Conservation (phyloP, 2,113 vertebrate species). For the Rhipidura dahli region DNA sequence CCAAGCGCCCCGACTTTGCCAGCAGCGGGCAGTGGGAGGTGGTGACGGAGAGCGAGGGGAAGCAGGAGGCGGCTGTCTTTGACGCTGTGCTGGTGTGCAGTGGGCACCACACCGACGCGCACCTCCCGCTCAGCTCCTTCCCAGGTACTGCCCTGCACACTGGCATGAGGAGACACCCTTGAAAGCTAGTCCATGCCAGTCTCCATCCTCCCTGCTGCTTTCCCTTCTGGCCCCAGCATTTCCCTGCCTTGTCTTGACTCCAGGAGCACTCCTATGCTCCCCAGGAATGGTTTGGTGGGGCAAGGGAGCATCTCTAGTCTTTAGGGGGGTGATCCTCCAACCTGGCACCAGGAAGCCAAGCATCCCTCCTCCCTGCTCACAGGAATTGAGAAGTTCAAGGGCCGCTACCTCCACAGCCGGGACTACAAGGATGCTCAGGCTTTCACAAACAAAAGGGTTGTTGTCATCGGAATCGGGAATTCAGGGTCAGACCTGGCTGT, state of each 20-base stretch:
- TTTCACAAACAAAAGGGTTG: conserved; percentile 80
- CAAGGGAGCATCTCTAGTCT: not conserved
- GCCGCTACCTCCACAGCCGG: conserved; percentile 83
- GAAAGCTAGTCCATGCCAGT: not conserved
- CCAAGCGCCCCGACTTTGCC: conserved; percentile 77
- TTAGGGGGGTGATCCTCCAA: not conserved
- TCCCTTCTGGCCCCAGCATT: not conserved
- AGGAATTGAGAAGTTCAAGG: conserved; percentile 87
- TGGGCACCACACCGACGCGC: conserved; percentile 78
- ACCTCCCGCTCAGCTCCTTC: conserved; percentile 77
- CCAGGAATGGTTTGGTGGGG: not conserved
- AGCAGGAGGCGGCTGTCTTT: conserved; percentile 73
- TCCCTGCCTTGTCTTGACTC: not conserved
- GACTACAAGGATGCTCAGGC: conserved; percentile 80
- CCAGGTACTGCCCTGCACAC: conserved; percentile 72
- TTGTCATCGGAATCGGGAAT: conserved; percentile 89
- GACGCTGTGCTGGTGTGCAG: conserved; percentile 87
- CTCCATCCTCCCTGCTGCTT: not conserved
- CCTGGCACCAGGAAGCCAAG: not conserved
- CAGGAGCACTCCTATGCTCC: rapidly evolving
- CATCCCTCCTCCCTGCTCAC: not conserved
- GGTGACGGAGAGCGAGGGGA: conserved; percentile 69
- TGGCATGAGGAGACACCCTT: rapidly evolving
- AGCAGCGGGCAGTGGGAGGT: conserved; percentile 87
- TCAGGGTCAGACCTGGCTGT: conserved; percentile 89